These are phyloP conservation scores for Cygnus atratus DNA, from an alignment of 2,113 vertebrate species.

Conservation along the genomic window DNA sequence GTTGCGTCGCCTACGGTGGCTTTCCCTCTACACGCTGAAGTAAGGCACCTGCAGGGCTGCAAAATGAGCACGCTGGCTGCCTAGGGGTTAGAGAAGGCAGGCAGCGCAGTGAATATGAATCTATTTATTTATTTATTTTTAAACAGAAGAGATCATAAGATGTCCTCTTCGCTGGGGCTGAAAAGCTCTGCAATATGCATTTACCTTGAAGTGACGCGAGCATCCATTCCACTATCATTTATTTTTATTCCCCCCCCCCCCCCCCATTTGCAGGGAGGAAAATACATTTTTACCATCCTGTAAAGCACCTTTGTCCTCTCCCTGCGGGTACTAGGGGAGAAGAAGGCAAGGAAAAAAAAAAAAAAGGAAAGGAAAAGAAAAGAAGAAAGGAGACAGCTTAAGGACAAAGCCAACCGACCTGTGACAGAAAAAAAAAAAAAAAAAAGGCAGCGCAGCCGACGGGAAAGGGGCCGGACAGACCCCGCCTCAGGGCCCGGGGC, in stretches of 20 bases:
- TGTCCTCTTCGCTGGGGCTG: neutral
- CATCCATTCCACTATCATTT: accelerated
- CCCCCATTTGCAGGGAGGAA: neutral
- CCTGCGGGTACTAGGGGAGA: accelerated
- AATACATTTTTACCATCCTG: accelerated
- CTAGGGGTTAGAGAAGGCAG: neutral
- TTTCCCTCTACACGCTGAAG: neutral
- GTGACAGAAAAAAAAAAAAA: no score
- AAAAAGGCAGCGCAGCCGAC: no score
- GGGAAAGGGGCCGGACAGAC: no score
- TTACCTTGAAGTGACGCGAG: neutral
- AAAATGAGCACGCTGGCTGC: accelerated
- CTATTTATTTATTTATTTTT: neutral
- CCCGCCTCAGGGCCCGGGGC: no score
- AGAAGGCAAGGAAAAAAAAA: no score
- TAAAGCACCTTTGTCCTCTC: neutral
- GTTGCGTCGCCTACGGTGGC: neutral
- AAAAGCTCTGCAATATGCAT: neutral
- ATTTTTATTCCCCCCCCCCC: no score
- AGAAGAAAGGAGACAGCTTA: no score
- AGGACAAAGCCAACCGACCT: neutral
- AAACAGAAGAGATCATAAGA: neutral
- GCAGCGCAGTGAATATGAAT: neutral
- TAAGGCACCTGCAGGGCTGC: neutral
- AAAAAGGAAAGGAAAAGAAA: no score